Percentiles rank a stretch among this genome's conserved stretches.
Conservation (phyloP, 2,113 vertebrate species). For the Sardina pilchardus region DNA sequence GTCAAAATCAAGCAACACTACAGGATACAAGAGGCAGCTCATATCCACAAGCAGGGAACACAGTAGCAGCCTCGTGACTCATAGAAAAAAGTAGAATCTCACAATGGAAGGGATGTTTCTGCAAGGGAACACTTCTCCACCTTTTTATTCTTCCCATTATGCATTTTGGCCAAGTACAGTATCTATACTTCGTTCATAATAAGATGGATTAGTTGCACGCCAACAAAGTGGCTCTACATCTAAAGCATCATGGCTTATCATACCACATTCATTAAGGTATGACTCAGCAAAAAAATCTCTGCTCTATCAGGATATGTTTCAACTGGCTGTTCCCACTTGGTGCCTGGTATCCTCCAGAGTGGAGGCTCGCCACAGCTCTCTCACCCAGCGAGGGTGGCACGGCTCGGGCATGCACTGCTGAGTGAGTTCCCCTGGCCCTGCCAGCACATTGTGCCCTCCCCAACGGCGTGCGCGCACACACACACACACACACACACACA, state of each 20-base stretch:
- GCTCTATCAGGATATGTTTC: neutral
- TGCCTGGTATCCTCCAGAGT: neutral
- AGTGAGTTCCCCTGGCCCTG: neutral
- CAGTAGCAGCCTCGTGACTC: too few relatives aligned
- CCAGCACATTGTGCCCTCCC: neutral
- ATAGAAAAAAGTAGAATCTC: too few relatives aligned
- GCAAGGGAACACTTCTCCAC: too few relatives aligned
- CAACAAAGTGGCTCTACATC: neutral
- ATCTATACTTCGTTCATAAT: too few relatives aligned
- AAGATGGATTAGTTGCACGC: too few relatives aligned
- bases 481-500: constrained; percentile 13
- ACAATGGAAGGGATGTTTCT: too few relatives aligned
- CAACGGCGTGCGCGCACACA: neutral
- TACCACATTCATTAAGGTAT: neutral
- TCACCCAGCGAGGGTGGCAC: neutral
- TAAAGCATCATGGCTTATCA: neutral
- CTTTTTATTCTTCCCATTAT: too few relatives aligned
- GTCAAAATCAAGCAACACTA: too few relatives aligned
- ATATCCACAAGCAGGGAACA: too few relatives aligned
- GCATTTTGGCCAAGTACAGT: too few relatives aligned
- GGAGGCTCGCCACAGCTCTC: neutral
- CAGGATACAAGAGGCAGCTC: too few relatives aligned
- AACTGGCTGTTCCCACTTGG: too few relatives aligned
- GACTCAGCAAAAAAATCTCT: neutral
- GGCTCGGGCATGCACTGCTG: neutral